Evolutionary conservation across 2,888 invertebrate species (phyloP).

Genomic region (Agriopis aurantiaria): DNA sequence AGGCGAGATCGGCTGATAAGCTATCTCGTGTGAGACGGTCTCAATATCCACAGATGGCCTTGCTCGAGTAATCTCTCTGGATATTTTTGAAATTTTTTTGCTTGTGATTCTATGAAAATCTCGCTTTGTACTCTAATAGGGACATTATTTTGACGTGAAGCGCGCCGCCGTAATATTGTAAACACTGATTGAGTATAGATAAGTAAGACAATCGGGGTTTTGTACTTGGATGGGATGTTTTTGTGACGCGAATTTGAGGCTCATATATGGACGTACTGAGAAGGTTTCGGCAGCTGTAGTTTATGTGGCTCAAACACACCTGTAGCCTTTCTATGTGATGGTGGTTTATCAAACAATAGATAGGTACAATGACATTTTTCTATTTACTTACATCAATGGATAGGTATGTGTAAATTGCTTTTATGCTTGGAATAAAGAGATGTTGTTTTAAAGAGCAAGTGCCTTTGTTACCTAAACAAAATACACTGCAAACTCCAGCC

Average conservation of each 20-base stretch:
- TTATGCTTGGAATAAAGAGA: no score
- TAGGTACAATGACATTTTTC: no score
- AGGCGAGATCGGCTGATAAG: slow-evolving; percentile 83
- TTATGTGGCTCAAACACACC: slow-evolving; percentile 21
- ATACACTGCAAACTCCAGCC: no score
- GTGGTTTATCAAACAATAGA: not conserved
- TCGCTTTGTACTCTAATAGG: slow-evolving; percentile 84
- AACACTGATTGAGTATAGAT: slow-evolving; percentile 84
- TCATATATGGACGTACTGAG: slow-evolving; percentile 39
- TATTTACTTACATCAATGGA: no score
- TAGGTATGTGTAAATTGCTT: no score
- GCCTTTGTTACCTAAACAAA: no score
- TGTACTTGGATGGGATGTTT: slow-evolving; percentile 64
- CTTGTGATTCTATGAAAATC: slow-evolving; percentile 79
- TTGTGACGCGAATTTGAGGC: slow-evolving; percentile 61
- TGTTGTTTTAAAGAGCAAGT: no score
- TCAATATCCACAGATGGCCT: slow-evolving; percentile 86
- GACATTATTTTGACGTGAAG: slow-evolving; percentile 85
- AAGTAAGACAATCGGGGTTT: slow-evolving; percentile 79
- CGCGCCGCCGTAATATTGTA: slow-evolving; percentile 80
- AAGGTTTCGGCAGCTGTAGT: slow-evolving; percentile 52
- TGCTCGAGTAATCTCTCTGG: slow-evolving; percentile 80
- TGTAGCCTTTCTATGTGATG: not conserved
- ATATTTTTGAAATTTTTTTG: slow-evolving; percentile 84
- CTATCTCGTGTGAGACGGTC: slow-evolving; percentile 84